Evolutionary conservation across 2,113 vertebrate genomes (phyloP).

Genomic region (Pelodiscus sinensis): DNA sequence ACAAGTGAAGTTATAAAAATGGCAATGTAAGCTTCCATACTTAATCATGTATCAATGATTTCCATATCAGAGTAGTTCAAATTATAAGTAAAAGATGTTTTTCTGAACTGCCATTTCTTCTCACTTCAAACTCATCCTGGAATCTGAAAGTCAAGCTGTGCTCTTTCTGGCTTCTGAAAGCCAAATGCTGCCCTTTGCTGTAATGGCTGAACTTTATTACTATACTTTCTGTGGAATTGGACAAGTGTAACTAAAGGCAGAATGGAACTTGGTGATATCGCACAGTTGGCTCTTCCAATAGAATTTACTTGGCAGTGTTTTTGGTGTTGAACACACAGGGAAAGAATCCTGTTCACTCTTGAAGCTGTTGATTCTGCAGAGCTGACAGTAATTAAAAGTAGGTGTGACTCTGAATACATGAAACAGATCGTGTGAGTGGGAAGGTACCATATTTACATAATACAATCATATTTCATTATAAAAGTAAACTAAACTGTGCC

Average conservation of each 20-base stretch:
- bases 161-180: background rate
- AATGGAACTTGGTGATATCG: background rate
- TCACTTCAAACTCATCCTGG: background rate
- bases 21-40: fast-evolving
- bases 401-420: background rate
- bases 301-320: background rate
- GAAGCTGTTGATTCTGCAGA: background rate
- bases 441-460: background rate
- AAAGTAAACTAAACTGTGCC: background rate
- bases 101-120: background rate
- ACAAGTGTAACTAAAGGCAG: fast-evolving
- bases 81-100: background rate
- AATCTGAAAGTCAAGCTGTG: background rate
- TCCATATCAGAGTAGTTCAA: background rate
- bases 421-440: background rate
- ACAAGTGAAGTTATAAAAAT: background rate
- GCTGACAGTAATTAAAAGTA: background rate
- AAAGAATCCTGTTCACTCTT: background rate
- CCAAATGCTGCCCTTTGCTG: background rate
- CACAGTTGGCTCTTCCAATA: background rate
- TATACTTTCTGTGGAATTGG: fast-evolving
- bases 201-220: background rate
- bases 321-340: background rate
- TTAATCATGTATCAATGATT: background rate
- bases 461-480: background rate